Conservation (phyloP, 2,888 invertebrate species). For the Rhingia campestris region DNA sequence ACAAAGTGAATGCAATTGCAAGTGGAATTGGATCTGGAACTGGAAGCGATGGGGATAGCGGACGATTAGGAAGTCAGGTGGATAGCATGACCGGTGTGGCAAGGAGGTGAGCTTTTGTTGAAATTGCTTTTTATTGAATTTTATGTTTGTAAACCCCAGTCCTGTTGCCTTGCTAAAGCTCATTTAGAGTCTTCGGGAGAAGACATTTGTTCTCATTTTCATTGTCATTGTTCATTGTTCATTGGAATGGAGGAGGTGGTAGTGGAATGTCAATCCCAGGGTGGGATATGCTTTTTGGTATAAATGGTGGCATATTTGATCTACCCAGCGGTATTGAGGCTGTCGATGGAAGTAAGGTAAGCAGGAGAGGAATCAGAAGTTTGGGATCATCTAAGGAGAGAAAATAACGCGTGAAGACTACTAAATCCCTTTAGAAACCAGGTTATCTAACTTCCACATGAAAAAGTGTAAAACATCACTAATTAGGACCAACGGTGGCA, state of each 20-base stretch:
- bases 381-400: too few relatives aligned
- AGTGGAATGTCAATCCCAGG: too few relatives aligned
- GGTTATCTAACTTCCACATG: too few relatives aligned
- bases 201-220: slow-evolving; percentile 1
- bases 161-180: slow-evolving; percentile 26
- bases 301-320: too few relatives aligned
- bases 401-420: too few relatives aligned
- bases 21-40: slow-evolving; percentile 48
- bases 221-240: slow-evolving; percentile 3
- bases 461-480: too few relatives aligned
- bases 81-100: slow-evolving; percentile 72
- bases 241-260: neutral
- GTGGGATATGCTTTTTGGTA: too few relatives aligned
- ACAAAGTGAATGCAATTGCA: slow-evolving; percentile 48
- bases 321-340: too few relatives aligned
- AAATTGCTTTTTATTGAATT: neutral
- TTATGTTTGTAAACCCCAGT: slow-evolving; percentile 3
- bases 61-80: slow-evolving; percentile 67
- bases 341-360: too few relatives aligned
- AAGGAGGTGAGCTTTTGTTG: slow-evolving; percentile 59
- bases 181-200: slow-evolving; percentile 32
- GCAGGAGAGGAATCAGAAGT: too few relatives aligned
- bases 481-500: too few relatives aligned
- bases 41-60: slow-evolving; percentile 69
- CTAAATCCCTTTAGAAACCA: too few relatives aligned